phyloP scores from a whole-genome alignment of 1,140 invertebrate species.

The Chionoecetes opilio region DNA sequence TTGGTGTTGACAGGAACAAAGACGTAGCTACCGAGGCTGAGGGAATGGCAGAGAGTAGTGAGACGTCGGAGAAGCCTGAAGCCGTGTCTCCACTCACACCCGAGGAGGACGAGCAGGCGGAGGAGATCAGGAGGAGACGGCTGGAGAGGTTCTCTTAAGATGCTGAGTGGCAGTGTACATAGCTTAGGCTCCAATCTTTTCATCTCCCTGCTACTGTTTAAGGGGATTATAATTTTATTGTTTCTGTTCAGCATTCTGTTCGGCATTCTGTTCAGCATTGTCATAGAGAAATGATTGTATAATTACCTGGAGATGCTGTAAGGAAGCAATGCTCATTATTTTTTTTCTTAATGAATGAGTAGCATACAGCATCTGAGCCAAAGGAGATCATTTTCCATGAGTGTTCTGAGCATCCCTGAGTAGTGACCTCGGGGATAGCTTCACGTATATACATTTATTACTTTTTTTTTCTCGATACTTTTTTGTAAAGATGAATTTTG shows the following conservation, averaged over 20 bases:
- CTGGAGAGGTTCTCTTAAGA: slow-evolving; percentile 28
- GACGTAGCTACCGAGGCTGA: not conserved
- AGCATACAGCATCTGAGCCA: not conserved
- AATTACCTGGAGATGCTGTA: not conserved
- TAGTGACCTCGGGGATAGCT: not conserved
- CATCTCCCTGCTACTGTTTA: not conserved
- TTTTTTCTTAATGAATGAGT: not conserved
- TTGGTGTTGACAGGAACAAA: not conserved
- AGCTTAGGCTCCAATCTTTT: not conserved
- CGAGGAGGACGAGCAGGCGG: not conserved
- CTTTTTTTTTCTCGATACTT: not conserved
- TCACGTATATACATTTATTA: not conserved
- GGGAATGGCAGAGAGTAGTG: not conserved
- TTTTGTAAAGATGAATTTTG: not conserved
- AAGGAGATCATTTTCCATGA: not conserved
- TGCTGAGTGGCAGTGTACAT: not conserved
- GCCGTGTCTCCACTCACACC: not conserved
- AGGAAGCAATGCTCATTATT: not conserved
- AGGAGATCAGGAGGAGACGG: slow-evolving; percentile 24
- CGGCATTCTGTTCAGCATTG: not conserved
- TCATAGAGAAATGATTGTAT: not conserved
- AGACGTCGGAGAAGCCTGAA: not conserved
- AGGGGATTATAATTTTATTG: not conserved
- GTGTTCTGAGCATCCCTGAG: slow-evolving; percentile 15
- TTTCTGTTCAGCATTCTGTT: not conserved